Evolutionary conservation across 2,888 invertebrate genomes (phyloP).

Genomic region (Osmoderma eremita): DNA sequence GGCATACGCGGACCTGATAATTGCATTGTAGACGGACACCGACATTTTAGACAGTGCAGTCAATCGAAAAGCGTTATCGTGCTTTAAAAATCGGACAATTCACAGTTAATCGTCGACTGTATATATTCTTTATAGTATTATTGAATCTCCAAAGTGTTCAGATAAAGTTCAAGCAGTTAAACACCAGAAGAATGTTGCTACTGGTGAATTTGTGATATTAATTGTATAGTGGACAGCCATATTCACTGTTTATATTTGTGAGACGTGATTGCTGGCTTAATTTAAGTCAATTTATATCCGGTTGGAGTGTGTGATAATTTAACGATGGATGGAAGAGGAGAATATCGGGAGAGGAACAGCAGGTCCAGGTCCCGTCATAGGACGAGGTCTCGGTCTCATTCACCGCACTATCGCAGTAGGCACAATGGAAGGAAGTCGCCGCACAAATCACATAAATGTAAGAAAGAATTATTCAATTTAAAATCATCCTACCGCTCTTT

Average conservation of each 20-base stretch:
- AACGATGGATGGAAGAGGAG: conserved; percentile 37
- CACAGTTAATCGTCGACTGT: no score
- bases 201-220: background rate
- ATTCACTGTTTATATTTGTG: conserved; percentile 17
- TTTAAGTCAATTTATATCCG: background rate
- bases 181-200: background rate
- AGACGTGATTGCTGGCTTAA: background rate
- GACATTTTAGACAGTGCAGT: conserved; percentile 17
- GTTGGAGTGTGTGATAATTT: background rate
- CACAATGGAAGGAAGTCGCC: conserved; percentile 47
- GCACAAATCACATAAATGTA: conserved; percentile 44
- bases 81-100: background rate
- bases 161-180: no score
- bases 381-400: conserved; percentile 58
- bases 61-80: background rate
- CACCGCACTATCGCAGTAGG: conserved; percentile 59
- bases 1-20: background rate
- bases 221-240: conserved; percentile 15
- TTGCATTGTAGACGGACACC: background rate
- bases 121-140: no score
- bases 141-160: no score
- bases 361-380: conserved; percentile 54
- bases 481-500: conserved; percentile 3
- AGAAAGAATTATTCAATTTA: background rate
- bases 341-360: conserved; percentile 56